Evolutionary conservation across 2,888 invertebrate species (phyloP), one percentile per base, ranked within the genome.

Genomic region (Toxonevra muliebris): DNA sequence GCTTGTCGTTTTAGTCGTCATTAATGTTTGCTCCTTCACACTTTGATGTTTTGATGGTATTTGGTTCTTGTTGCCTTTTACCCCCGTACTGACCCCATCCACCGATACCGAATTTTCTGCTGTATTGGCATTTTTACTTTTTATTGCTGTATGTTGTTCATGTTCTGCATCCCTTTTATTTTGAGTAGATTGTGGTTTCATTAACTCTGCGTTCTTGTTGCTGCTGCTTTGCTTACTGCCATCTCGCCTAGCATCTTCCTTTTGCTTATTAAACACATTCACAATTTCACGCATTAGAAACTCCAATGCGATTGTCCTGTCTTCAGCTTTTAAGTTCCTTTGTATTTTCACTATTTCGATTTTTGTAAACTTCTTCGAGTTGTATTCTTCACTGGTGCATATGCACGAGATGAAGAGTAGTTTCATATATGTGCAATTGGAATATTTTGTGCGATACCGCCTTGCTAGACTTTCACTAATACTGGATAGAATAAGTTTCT

Each of bases 201-300:
- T 65, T 69, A 45, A 50, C n/a, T 70, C 68, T 12, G 53, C 15
- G 41, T 13, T 65, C 4, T 45, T 65, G 10, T 40, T 59, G 43
- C 15, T 2, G 12, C 50, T 58, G 19, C 52, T 53, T 48, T 58
- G 50, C 10, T 63, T 64, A n/a, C 61, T 13, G 10, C 68, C 61
- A 13, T 66, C 68, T 48, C 58, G 66, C 63, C 75, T 73, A 13
- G 72, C 74, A 50, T 64, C 63, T 48, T 71, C 66, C 58, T 75
- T 73, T 43, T 79, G 79, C 54, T 76, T 73, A 65, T 77, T 77
- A 4, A 80, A 79, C 61, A 83, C 80, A 61, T 77, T 80, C 1
- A 80, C 79, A 19, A 83, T 79, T 70, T 83, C 81, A 13, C 75
- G 76, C 69, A 80, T 70, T 2, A 84, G 74, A 64, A 84, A 83